Evolutionary conservation across 2,797 vertebrate species (phyloP), one percentile per base, ranked within the genome.

Genomic region (Tauraco hartlaubi): DNA sequence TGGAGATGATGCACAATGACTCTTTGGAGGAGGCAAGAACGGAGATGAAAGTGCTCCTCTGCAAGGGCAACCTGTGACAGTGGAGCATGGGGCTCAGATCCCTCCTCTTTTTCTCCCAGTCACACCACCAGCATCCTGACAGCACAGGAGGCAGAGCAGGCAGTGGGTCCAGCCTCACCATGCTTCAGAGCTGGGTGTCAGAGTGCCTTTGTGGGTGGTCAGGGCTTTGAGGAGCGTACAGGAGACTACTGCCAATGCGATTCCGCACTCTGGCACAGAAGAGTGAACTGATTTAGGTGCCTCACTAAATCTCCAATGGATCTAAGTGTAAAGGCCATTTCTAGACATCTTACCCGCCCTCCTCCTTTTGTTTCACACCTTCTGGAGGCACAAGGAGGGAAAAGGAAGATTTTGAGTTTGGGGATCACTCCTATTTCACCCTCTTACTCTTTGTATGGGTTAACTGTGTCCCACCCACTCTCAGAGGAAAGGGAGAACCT

Each of bases 1-100:
- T 66, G 66, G 43, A 95, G 62, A 56, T 92, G 76, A 83, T 72
- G 66, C 88, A 93, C 72, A 92, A 5, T 54, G 55, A 92, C 46
- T 92, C 91, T 55, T 87, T 43, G 58, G 62, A 91, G 58, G 54
- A 90, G 12, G 39, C 73, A 81, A 51, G 58, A 80, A 28, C 20
- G 37, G 46, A 75, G 46, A 62, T 3, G 12, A 55, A 81, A 90
- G 49, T 61, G 41, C 41, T 92, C 37, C 39, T 66, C 63, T 72
- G 49, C 12, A 5, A 90, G 54, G 54, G 11, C 16, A 75, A 5
- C 13, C 15, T 61, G 33, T 1, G 15, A 29, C 11, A 52, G 39
- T 58, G n/a, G 49, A 64, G 17, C 12, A 11, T 22, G 15, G 48
- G 33, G 63, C 37, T 33, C 26, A 80, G 56, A 68, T n/a, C 18